Evolutionary conservation across 1,140 invertebrate genomes (phyloP).

Genomic region (Adoxophyes honmai): DNA sequence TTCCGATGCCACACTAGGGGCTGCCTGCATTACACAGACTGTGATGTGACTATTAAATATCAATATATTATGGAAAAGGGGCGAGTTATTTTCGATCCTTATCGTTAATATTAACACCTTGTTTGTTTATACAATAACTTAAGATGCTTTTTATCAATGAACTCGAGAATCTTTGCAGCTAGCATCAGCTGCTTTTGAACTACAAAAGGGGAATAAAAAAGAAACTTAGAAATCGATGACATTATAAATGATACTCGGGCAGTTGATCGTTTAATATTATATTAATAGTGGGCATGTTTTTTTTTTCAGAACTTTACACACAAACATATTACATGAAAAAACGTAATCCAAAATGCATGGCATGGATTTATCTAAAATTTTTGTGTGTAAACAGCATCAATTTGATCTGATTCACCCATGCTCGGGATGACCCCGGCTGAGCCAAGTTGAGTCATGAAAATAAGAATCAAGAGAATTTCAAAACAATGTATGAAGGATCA

Average conservation of each 20-base stretch:
- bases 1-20: conserved; percentile 56
- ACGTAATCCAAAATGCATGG: no score
- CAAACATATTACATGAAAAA: no score
- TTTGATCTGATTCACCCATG: conserved; percentile 47
- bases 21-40: conserved; percentile 66
- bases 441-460: conserved; percentile 53
- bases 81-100: conserved; percentile 54
- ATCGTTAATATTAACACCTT: conserved; percentile 68
- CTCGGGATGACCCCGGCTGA: conserved; percentile 31
- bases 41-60: conserved; percentile 67
- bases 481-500: conserved; percentile 18
- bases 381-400: no score
- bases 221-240: not conserved
- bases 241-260: not conserved
- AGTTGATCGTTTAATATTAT: not conserved
- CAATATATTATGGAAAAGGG: conserved; percentile 69
- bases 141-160: conserved; percentile 46
- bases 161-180: conserved; percentile 39
- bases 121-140: conserved; percentile 56
- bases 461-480: conserved; percentile 48
- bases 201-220: not conserved
- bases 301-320: no score
- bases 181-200: conserved; percentile 46
- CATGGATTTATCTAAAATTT: no score
- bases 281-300: no score